Percentiles rank a stretch among this genome's conserved stretches.
These are phyloP conservation scores for Amphipyra tragopoginis DNA, from an alignment of 2,888 invertebrate species.

Conservation along the genomic window DNA sequence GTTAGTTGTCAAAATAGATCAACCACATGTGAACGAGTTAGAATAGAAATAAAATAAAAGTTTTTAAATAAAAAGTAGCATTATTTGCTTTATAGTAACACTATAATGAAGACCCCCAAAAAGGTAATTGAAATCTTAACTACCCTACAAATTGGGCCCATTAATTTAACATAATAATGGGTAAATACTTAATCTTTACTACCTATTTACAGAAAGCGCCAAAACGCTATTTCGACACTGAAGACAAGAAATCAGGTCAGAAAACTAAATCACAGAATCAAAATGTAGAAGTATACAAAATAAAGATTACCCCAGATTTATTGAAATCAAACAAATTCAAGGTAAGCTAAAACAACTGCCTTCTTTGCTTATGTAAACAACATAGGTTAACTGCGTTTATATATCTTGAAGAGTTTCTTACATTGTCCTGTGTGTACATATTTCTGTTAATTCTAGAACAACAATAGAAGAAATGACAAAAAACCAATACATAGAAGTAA, in stretches of 20 bases:
- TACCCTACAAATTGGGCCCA: neutral
- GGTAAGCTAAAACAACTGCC: conserved; percentile 59
- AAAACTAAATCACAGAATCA: conserved; percentile 27
- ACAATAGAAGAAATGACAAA: conserved; percentile 22
- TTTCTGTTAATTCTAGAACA: conserved; percentile 33
- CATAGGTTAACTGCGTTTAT: conserved; percentile 14
- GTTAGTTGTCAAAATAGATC: too few relatives aligned
- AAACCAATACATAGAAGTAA: conserved; percentile 24
- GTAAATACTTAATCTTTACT: conserved; percentile 3
- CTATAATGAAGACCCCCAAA: conserved; percentile 58
- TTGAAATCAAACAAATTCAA: conserved; percentile 69
- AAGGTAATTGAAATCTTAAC: conserved; percentile 44
- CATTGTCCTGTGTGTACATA: neutral
- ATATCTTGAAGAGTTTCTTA: neutral
- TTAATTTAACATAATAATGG: neutral
- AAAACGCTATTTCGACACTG: conserved; percentile 75
- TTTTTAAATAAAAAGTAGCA: neutral
- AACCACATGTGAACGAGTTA: too few relatives aligned
- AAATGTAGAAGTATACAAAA: conserved; percentile 77
- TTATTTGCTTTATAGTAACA: neutral
- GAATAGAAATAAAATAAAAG: too few relatives aligned
- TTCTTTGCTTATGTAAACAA: conserved; percentile 15
- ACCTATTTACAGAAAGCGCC: conserved; percentile 63
- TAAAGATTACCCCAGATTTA: conserved; percentile 75
- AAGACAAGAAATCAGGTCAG: conserved; percentile 53